Evolutionary conservation across 2,797 vertebrate species (phyloP), one percentile per base, ranked within the genome.

Genomic region (Neosilurus hyrtlii): DNA sequence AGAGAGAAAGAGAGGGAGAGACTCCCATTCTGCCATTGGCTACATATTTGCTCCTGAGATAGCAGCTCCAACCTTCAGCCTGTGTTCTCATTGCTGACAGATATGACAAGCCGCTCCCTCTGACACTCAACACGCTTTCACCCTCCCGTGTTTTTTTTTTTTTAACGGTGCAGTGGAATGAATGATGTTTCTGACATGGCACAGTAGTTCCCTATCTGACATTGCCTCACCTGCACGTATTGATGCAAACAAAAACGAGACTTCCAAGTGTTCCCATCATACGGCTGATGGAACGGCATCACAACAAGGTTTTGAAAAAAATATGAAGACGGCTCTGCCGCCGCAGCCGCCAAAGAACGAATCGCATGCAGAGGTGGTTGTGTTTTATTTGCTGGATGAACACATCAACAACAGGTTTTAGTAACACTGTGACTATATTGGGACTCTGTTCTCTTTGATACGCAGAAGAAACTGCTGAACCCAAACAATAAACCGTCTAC

Each of bases 21-120:
- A 88, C 90, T 89, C 83, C 83, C 88, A 90, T 90, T 89, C 88
- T 92, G 88, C 89, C 89, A 91, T 93, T 91, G 92, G 89, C 90
- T 89, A 89, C 91, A 90, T 89, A 91, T 89, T 89, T 87, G 82
- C 80, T 81, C 73, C 70, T 80, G 68, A 80, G 80, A 81, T 81
- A 85, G 83, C 54, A 79, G 83, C 70, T 66, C 78, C 63, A 74
- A 81, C 85, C 74, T 84, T 70, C 66, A 80, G 82, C 76, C 79
- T 49, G 77, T 82, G 82, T 84, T 82, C 70, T 81, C 35, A 1
- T 77, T 18, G 65, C 67, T 85, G 83, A 86, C 86, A 86, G 86
- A 86, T 86, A 81, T 83, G 84, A 84, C 81, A 84, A 82, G 72
- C 65, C 73, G 73, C 80, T 80, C 79, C 59, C 54, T 75, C 26